Conservation (phyloP, 2,888 invertebrate genomes). For the Gnatocerus cornutus region DNA sequence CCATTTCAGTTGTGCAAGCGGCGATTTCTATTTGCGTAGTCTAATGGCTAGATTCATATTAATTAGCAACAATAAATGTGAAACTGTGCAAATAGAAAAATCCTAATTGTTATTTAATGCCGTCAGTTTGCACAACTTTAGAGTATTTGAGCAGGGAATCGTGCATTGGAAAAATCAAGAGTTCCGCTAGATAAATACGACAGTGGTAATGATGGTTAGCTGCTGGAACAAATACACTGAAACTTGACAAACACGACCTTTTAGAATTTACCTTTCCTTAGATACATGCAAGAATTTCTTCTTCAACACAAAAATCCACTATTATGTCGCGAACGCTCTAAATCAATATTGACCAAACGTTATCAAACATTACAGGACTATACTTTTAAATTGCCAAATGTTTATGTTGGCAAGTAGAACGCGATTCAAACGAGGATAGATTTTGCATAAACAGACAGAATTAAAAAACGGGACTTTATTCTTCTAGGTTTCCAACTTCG, state of each 20-base stretch:
- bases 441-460: no score
- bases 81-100: conserved; percentile 37
- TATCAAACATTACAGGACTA: conserved; percentile 38
- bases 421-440: not conserved
- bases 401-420: conserved; percentile 25
- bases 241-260: conserved; percentile 47
- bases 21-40: conserved; percentile 11
- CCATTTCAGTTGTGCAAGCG: not conserved
- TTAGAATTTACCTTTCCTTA: conserved; percentile 47
- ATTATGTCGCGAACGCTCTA: conserved; percentile 40
- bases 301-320: conserved; percentile 41
- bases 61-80: conserved; percentile 27
- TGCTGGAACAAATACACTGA: conserved; percentile 50
- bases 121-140: conserved; percentile 31
- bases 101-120: conserved; percentile 42
- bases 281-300: conserved; percentile 48
- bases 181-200: conserved; percentile 45
- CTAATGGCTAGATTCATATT: conserved; percentile 33
- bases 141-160: conserved; percentile 22
- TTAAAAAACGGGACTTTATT: no score
- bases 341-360: conserved; percentile 46
- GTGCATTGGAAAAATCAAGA: conserved; percentile 14
- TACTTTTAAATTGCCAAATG: conserved; percentile 44
- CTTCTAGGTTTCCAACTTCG: no score
- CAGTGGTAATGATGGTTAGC: conserved; percentile 46